A percentile compares a stretch with the other conserved stretches of the same genome.
Evolutionary conservation across 2,888 invertebrate genomes (phyloP).

Genomic region (Hirtodrosophila alboralis): DNA sequence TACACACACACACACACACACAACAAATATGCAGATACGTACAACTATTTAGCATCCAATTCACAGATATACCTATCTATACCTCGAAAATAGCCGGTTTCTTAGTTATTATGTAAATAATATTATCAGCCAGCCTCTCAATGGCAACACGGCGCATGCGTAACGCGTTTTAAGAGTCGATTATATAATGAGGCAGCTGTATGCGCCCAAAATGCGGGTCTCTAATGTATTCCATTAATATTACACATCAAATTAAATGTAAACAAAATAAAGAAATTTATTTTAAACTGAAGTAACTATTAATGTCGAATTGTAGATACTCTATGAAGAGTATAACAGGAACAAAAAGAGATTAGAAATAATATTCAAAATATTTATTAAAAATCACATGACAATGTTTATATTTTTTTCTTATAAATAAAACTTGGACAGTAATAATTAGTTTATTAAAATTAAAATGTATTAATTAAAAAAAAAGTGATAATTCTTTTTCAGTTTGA

Average conservation of each 20-base stretch:
- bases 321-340: constrained; percentile 1
- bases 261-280: constrained; percentile 15
- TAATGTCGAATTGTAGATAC: constrained; percentile 2
- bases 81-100: constrained; percentile 43
- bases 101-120: constrained; percentile 51
- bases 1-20: not conserved
- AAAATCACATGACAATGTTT: no score
- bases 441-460: no score
- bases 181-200: constrained; percentile 41
- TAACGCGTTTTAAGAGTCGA: constrained; percentile 38
- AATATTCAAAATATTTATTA: no score
- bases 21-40: constrained; percentile 35
- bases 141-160: constrained; percentile 55
- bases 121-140: constrained; percentile 13
- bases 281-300: constrained; percentile 1
- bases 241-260: constrained; percentile 28
- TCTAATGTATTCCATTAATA: constrained; percentile 47
- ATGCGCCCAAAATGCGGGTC: constrained; percentile 22
- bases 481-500: no score
- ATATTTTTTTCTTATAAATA: no score
- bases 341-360: no score
- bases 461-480: no score
- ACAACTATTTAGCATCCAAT: constrained; percentile 65
- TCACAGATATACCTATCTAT: constrained; percentile 44
- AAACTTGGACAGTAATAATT: no score